phyloP scores from a whole-genome alignment of 2,113 vertebrate genomes.

The Nesogale talazaci region DNA sequence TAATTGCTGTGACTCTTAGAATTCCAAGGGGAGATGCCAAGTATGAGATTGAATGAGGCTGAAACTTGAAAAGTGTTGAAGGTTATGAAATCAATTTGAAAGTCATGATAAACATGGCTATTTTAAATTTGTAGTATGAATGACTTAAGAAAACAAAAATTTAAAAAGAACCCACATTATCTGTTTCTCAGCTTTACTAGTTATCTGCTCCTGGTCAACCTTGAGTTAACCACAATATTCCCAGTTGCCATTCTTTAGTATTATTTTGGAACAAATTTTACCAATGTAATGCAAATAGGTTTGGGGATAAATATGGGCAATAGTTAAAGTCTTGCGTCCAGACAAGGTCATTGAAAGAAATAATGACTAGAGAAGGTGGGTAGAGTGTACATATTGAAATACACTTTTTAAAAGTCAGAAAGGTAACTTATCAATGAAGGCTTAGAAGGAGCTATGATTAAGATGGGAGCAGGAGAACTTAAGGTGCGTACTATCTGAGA shows the following conservation, averaged over 20 bases:
- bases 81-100: not conserved
- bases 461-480: not conserved
- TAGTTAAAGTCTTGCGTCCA: constrained; percentile 1
- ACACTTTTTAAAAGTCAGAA: not conserved
- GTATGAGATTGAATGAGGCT: not conserved
- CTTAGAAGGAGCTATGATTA: not conserved
- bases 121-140: not conserved
- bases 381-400: not conserved
- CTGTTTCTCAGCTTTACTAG: not conserved
- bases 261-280: not conserved
- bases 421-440: not conserved
- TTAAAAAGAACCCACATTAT: not conserved
- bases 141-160: not conserved
- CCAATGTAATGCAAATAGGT: not conserved
- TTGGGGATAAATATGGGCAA: not conserved
- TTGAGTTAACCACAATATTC: not conserved
- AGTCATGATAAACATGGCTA: not conserved
- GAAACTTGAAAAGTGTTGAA: not conserved
- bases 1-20: not conserved
- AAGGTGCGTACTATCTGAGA: not conserved
- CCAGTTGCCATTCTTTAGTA: not conserved
- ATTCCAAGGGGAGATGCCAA: not conserved
- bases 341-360: not conserved
- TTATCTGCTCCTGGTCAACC: not conserved
- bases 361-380: not conserved